Base-by-base conservation (phyloP, 2,113 vertebrate species). In the Ascaphus truei region DNA sequence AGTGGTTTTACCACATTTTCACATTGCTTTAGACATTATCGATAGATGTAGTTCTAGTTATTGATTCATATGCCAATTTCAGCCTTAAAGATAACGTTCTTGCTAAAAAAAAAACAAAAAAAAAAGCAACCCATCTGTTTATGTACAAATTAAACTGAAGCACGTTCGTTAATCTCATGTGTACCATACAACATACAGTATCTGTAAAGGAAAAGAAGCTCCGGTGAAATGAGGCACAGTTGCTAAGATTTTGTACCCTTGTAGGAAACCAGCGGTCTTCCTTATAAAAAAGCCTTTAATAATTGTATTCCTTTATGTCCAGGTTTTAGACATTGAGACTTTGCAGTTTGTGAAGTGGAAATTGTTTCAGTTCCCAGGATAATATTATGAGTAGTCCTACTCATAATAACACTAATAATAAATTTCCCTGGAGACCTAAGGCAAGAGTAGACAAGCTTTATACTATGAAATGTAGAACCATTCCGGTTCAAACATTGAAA, bases 371-470 rank as follows among this genome's bases (percentile, higher is more conserved):
- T 36, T 63, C 47, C 12, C 4, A 25, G 11, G 45, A 29, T 20
- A 64, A 2, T 2, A 7, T 1, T 30, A 12, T 4, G 29, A 33
- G 31, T 57, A 57, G 9, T 34, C 30, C 16, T 33, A 57, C 53
- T 57, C 33, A 57, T 57, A 57, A 34, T 57, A 57, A 57, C 53
- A 34, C n/a, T 57, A 20, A 57, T 57, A 57, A 57, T 34, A 57
- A 57, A 57, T 57, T 57, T 57, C 53, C 53, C 53, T 57, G 11
- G 30, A 9, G 53, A 18, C 30, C 53, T 16, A 31, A 57, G 29
- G 30, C 53, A 34, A 57, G 31, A 57, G 31, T 22, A 18, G 31
- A 31, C 53, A 57, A 57, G 30, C 43, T 57, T 57, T 57, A 31
- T 22, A 12, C 8, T 33, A 30, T 36, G 29, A 57, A 57, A 57